Percentiles rank a stretch among this genome's conserved stretches.
These are phyloP conservation scores for Calvadosia cruxmelitensis DNA, from an alignment of 30 jellyfish, hydroid and myxozoan species.

Conservation along the genomic window DNA sequence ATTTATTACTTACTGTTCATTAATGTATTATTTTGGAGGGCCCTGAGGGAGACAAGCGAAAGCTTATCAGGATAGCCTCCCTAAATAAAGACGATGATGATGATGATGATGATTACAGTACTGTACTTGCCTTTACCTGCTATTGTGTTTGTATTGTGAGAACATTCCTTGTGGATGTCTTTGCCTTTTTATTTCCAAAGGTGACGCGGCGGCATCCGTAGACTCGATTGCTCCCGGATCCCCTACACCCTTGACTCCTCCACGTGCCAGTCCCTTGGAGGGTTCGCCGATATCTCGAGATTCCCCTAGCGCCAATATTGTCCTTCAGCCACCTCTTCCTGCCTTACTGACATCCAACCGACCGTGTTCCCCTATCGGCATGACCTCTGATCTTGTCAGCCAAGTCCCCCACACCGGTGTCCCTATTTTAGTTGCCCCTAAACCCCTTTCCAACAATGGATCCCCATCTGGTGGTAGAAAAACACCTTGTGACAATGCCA, in stretches of 20 bases:
- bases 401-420: not conserved
- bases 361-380: not conserved
- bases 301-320: constrained; percentile 27
- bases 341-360: constrained; percentile 3
- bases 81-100: too few relatives aligned
- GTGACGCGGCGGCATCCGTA: not conserved
- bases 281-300: constrained; percentile 21
- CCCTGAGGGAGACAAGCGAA: too few relatives aligned
- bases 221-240: not conserved
- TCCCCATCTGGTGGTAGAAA: too few relatives aligned
- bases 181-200: not conserved
- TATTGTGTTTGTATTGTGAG: too few relatives aligned
- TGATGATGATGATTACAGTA: too few relatives aligned
- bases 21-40: too few relatives aligned
- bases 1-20: too few relatives aligned
- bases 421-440: not conserved
- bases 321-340: constrained; percentile 56
- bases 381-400: not conserved
- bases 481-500: too few relatives aligned
- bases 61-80: too few relatives aligned
- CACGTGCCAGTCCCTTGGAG: constrained; percentile 10
- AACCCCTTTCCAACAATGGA: not conserved
- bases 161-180: not conserved
- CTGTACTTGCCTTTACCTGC: too few relatives aligned
- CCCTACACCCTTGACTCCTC: constrained; percentile 5